These are phyloP conservation scores for Camponotus pennsylvanicus DNA, from an alignment of 1,140 invertebrate species.

Conservation along the genomic window DNA sequence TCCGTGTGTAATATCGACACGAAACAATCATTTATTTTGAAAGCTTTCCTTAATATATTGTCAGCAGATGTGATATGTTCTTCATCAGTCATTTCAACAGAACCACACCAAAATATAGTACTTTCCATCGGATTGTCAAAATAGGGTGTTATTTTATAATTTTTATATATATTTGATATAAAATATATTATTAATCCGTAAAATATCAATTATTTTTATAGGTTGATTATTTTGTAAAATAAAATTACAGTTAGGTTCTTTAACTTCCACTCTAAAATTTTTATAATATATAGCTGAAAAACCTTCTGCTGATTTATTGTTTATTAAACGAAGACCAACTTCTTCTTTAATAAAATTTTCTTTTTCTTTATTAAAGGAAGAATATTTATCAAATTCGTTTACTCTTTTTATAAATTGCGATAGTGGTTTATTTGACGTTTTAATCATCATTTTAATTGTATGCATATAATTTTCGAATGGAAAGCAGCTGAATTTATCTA, in stretches of 20 bases:
- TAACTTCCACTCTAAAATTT: constrained; percentile 1
- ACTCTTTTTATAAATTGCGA: constrained; percentile 27
- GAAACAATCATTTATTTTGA: background rate
- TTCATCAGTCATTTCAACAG: background rate
- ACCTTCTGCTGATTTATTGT: background rate
- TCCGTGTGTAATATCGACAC: background rate
- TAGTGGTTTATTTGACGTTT: too few relatives aligned
- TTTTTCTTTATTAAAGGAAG: background rate
- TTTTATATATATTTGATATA: constrained; percentile 5
- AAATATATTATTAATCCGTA: background rate
- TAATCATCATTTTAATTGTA: too few relatives aligned
- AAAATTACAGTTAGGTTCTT: constrained; percentile 8
- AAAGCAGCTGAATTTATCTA: too few relatives aligned
- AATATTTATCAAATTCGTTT: constrained; percentile 6
- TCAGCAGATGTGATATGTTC: background rate
- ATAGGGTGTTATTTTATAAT: background rate
- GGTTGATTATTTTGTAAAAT: background rate
- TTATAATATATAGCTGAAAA: background rate
- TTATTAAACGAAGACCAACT: background rate
- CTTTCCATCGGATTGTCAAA: constrained; percentile 27
- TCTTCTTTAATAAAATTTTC: background rate
- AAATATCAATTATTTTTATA: too few relatives aligned
- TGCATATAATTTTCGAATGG: too few relatives aligned
- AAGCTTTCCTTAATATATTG: constrained; percentile 8
- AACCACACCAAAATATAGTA: constrained; percentile 19